Conservation (phyloP, 2,113 vertebrate genomes). For the Phocoena phocoena region DNA sequence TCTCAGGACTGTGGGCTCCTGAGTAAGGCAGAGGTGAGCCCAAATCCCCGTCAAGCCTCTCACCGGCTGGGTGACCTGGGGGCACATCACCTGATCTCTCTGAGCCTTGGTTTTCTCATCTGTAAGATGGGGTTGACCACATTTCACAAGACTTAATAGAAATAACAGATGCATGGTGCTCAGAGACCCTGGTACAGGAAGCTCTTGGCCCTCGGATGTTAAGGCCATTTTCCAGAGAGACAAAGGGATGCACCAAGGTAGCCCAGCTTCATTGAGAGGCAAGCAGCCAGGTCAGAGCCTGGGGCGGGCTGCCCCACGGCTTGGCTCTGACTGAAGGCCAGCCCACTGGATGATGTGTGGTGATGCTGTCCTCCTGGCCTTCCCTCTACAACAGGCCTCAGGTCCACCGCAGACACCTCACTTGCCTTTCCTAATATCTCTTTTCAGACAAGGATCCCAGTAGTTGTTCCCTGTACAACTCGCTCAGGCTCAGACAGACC, state of each 20-base stretch:
- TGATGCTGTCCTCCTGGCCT: neutral
- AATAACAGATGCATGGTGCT: neutral
- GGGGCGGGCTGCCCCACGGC: neutral
- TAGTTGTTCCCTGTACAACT: accelerated
- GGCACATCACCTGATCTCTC: neutral
- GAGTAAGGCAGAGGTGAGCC: too few species aligned
- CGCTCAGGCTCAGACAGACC: neutral
- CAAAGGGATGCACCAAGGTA: neutral
- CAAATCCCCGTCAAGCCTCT: neutral
- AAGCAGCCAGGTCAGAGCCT: neutral
- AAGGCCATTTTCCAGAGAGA: neutral
- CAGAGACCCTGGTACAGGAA: neutral
- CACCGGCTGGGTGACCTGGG: neutral
- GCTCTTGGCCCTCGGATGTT: neutral
- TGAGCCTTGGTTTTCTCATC: neutral
- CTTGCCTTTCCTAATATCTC: neutral
- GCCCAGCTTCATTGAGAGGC: neutral
- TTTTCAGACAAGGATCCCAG: neutral
- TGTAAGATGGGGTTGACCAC: neutral
- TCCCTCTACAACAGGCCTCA: neutral
- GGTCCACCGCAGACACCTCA: accelerated
- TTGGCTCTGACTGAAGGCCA: neutral
- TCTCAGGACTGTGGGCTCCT: neutral
- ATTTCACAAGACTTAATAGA: neutral
- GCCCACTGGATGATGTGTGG: accelerated